A percentile compares a stretch with the other conserved stretches of the same genome.
These are phyloP conservation scores for Drosophila demipolita DNA, from an alignment of 2,888 invertebrate species.

Conservation along the genomic window DNA sequence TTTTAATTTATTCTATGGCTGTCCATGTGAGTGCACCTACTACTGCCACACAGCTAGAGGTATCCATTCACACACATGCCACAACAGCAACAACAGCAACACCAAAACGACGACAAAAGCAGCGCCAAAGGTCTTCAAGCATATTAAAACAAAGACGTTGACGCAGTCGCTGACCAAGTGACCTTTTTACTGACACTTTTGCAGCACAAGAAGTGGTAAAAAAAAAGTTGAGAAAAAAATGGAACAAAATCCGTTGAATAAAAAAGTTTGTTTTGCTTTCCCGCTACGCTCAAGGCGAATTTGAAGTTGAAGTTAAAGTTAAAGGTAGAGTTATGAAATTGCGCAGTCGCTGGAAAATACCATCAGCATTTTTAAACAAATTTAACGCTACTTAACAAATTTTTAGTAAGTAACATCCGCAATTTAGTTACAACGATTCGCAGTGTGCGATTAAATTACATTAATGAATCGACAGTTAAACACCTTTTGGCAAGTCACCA, in stretches of 20 bases:
- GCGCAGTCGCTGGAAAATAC: constrained; percentile 23
- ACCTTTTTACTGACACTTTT: constrained; percentile 79
- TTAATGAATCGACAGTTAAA: constrained; percentile 24
- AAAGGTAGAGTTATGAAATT: constrained; percentile 42
- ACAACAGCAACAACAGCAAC: constrained; percentile 10
- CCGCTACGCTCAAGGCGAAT: constrained; percentile 36
- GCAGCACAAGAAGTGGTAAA: constrained; percentile 49
- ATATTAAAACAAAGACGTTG: constrained; percentile 69
- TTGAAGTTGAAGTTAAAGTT: constrained; percentile 36
- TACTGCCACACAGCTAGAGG: constrained; percentile 8
- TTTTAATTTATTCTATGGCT: constrained; percentile 80
- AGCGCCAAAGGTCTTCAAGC: constrained; percentile 71
- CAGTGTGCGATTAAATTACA: constrained; percentile 42
- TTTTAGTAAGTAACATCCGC: constrained; percentile 1
- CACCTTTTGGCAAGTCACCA: constrained; percentile 33
- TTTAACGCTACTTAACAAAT: constrained; percentile 12
- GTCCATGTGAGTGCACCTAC: constrained; percentile 62
- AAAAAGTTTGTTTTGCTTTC: constrained; percentile 45
- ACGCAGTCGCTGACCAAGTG: constrained; percentile 72
- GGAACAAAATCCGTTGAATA: constrained; percentile 38
- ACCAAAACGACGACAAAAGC: background rate
- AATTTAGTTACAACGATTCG: constrained; percentile 32
- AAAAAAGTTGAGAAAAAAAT: constrained; percentile 28
- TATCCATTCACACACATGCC: constrained; percentile 67
- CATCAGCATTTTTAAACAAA: background rate